phyloP scores from a whole-genome alignment of 2,888 invertebrate species.

The Agriopis aurantiaria region DNA sequence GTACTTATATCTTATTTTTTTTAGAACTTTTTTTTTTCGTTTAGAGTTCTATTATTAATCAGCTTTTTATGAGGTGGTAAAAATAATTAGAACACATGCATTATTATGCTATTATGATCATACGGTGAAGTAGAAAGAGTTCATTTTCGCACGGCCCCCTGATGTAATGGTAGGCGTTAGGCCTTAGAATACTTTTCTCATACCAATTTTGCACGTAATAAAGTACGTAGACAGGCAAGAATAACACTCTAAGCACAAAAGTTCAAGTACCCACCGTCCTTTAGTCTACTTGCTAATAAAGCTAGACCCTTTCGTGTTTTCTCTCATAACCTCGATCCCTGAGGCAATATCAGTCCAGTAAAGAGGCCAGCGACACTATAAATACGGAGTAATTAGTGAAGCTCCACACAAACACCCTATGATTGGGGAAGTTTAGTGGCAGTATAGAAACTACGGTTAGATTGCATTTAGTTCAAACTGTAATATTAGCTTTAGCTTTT shows the following conservation, averaged over 20 bases:
- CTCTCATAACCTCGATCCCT: constrained; percentile 25
- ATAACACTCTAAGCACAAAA: not conserved
- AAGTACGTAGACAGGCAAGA: not conserved
- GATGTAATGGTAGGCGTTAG: no score
- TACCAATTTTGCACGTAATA: not conserved
- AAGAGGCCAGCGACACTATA: constrained; percentile 33
- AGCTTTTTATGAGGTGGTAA: no score
- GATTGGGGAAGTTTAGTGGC: constrained; percentile 2
- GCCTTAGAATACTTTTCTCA: not conserved
- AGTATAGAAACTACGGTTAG: constrained; percentile 16
- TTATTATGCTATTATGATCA: no score
- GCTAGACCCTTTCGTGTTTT: constrained; percentile 19
- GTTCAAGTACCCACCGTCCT: not conserved
- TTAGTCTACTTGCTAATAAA: constrained; percentile 23
- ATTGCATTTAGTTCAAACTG: not conserved
- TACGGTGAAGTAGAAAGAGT: no score
- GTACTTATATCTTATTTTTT: no score
- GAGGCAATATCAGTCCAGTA: constrained; percentile 27
- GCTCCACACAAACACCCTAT: constrained; percentile 17
- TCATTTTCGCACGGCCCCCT: no score
- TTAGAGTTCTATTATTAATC: no score
- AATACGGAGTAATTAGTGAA: constrained; percentile 36
- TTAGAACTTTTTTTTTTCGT: no score
- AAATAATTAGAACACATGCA: no score
- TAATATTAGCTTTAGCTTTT: no score